Conservation (phyloP, 2,888 invertebrate species). For the Drosophila colorata region DNA sequence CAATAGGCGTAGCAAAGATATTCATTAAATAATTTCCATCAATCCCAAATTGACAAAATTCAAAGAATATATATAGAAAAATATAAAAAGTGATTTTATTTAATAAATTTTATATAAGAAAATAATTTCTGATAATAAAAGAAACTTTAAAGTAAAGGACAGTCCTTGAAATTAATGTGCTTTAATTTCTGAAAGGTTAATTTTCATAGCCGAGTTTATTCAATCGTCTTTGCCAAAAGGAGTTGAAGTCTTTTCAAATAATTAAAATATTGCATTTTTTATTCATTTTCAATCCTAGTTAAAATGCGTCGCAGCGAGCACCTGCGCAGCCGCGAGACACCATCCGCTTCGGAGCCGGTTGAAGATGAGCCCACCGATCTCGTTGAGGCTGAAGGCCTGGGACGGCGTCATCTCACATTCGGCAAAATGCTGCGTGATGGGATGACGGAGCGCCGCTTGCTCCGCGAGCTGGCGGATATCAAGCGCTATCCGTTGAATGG, state of each 20-base stretch:
- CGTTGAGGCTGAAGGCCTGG: no score
- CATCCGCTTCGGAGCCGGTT: not conserved
- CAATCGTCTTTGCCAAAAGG: not conserved
- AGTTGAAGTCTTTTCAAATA: no score
- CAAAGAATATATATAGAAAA: no score
- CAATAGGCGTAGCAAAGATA: no score
- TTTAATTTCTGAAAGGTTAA: not conserved
- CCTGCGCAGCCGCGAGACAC: not conserved
- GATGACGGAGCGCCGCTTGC: not conserved
- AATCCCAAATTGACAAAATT: no score
- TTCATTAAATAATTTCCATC: no score
- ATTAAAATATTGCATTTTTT: no score
- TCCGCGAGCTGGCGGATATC: not conserved
- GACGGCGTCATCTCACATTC: no score
- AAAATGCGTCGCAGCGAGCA: not conserved
- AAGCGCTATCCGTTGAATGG: not conserved
- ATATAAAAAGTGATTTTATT: no score
- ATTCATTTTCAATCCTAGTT: not conserved
- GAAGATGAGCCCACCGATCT: no score
- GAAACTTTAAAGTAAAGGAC: not conserved
- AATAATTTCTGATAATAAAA: not conserved
- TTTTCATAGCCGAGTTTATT: not conserved
- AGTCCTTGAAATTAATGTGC: not conserved
- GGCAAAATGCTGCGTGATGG: not conserved
- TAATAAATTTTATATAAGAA: no score